Conservation (phyloP, 2,797 vertebrate species). For the Pangasius sanitwongsei region DNA sequence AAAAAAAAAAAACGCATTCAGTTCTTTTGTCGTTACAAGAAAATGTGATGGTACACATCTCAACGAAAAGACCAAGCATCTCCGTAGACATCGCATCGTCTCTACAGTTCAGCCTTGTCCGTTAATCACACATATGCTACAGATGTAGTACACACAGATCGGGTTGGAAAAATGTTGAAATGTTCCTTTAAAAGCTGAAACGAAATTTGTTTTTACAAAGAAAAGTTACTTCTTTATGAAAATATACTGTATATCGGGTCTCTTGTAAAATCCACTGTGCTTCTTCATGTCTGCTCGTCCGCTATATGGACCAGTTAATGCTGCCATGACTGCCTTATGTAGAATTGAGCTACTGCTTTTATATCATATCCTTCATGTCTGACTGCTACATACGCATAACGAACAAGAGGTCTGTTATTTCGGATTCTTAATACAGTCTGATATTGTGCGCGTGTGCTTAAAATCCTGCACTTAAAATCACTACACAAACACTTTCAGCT, state of each 20-base stretch:
- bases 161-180: not conserved
- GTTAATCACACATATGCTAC: not conserved
- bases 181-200: not conserved
- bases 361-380: not conserved
- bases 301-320: no score
- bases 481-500: not conserved
- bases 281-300: not conserved
- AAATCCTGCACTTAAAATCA: not conserved
- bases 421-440: not conserved
- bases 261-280: not conserved
- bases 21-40: no score
- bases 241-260: not conserved
- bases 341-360: not conserved
- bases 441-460: not conserved
- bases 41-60: not conserved
- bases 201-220: not conserved
- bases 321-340: not conserved
- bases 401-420: not conserved
- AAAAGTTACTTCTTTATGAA: not conserved
- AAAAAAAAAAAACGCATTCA: not conserved
- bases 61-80: not conserved
- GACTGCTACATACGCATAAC: not conserved
- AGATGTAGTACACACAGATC: not conserved
- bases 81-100: not conserved
- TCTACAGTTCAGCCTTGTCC: not conserved